Percentiles rank a stretch among this genome's conserved stretches.
Evolutionary conservation across 2,113 vertebrate genomes (phyloP).

Genomic region (Sinosuthora webbiana): DNA sequence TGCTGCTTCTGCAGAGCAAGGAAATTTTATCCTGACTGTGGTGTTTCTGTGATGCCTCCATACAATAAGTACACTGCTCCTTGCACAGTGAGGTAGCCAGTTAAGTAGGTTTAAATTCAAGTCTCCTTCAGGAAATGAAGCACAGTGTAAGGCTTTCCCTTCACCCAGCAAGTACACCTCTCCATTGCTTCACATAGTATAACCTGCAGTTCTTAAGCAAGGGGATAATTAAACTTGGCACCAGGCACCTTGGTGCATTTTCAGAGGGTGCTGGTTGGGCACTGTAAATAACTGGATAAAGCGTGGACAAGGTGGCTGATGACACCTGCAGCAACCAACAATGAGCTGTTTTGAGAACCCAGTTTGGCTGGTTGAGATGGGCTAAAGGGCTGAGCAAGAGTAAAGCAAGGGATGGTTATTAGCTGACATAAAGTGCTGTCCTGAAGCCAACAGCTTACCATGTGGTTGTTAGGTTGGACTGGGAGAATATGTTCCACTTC

Average conservation of each 20-base stretch:
- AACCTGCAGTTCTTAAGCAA: neutral
- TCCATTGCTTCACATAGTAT: rapidly evolving
- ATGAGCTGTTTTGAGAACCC: neutral
- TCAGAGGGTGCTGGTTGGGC: neutral
- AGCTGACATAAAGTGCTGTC: neutral
- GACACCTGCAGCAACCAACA: neutral
- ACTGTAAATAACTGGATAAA: neutral
- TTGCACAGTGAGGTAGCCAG: neutral
- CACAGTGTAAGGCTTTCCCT: neutral
- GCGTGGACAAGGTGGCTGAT: neutral
- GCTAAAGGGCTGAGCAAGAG: neutral
- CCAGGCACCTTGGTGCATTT: neutral
- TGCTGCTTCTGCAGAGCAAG: neutral
- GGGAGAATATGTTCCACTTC: neutral
- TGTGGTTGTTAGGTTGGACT: neutral
- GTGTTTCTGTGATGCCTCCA: neutral
- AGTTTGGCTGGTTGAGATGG: neutral
- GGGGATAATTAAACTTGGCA: neutral
- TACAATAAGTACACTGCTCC: neutral
- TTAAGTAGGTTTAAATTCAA: neutral
- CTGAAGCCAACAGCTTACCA: neutral
- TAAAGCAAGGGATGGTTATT: neutral
- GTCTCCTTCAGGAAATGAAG: neutral
- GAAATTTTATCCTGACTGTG: neutral
- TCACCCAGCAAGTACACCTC: rapidly evolving